Conservation (phyloP, 2,113 vertebrate genomes). For the Chrysemys picta region DNA sequence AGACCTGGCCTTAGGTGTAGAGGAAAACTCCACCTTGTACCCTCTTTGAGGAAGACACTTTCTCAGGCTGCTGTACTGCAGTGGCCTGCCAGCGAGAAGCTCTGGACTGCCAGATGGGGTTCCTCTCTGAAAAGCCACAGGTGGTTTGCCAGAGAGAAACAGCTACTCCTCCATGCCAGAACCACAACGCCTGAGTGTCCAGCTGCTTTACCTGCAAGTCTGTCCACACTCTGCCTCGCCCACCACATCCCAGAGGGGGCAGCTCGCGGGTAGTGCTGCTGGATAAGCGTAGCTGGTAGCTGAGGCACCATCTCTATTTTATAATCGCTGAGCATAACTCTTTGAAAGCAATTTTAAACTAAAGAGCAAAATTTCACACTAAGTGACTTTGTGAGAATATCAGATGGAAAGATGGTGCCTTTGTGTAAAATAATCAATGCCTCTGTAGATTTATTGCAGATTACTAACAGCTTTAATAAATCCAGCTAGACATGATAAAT, state of each 20-base stretch:
- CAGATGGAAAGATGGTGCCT: neutral
- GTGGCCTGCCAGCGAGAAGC: neutral
- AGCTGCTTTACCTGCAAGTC: neutral
- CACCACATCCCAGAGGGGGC: neutral
- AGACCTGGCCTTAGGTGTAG: accelerated
- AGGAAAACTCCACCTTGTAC: neutral
- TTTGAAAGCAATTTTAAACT: neutral
- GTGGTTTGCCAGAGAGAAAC: too few relatives aligned
- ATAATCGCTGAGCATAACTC: neutral
- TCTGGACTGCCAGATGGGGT: neutral
- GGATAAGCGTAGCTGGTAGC: neutral
- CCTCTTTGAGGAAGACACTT: neutral
- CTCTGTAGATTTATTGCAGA: neutral
- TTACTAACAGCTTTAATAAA: neutral
- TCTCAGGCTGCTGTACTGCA: neutral
- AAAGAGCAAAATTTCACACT: neutral
- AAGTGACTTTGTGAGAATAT: neutral
- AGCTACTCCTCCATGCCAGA: neutral
- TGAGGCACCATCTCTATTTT: neutral
- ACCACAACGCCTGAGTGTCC: accelerated
- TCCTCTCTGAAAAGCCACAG: neutral
- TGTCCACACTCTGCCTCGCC: neutral
- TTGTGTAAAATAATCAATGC: neutral
- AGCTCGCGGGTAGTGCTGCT: neutral
- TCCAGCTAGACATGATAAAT: neutral